Evolutionary conservation across 2,797 vertebrate species (phyloP).

Genomic region (Otus scops): DNA sequence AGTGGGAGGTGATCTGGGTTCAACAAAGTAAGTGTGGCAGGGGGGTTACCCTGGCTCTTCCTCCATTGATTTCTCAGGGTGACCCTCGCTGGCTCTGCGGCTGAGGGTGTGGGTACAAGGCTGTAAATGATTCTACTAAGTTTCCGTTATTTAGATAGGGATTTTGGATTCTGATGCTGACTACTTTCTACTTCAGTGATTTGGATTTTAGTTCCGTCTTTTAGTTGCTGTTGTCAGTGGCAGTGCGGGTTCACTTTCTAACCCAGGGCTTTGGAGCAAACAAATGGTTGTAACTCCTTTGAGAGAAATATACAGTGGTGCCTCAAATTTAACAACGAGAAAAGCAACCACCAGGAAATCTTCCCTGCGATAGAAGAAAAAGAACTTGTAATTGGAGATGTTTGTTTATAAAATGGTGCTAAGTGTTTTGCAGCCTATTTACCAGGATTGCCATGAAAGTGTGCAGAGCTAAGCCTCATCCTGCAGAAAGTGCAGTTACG

Average conservation of each 20-base stretch:
- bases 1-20: background rate
- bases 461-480: background rate
- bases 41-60: background rate
- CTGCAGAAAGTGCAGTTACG: background rate
- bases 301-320: background rate
- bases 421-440: background rate
- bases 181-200: background rate
- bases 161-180: background rate
- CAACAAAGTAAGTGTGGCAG: background rate
- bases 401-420: background rate
- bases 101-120: background rate
- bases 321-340: background rate
- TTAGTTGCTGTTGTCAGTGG: background rate
- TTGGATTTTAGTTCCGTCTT: background rate
- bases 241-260: background rate
- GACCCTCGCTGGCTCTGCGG: background rate
- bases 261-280: background rate
- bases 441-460: background rate
- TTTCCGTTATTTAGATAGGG: background rate
- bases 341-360: background rate
- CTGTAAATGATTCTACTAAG: background rate
- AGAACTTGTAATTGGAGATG: background rate
- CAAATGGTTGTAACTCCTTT: background rate
- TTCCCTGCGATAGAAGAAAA: background rate
- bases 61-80: slow-evolving; percentile 24